Evolutionary conservation across 1,140 invertebrate genomes (phyloP), one percentile per base, ranked within the genome.

Genomic region (Cydia strobilella): DNA sequence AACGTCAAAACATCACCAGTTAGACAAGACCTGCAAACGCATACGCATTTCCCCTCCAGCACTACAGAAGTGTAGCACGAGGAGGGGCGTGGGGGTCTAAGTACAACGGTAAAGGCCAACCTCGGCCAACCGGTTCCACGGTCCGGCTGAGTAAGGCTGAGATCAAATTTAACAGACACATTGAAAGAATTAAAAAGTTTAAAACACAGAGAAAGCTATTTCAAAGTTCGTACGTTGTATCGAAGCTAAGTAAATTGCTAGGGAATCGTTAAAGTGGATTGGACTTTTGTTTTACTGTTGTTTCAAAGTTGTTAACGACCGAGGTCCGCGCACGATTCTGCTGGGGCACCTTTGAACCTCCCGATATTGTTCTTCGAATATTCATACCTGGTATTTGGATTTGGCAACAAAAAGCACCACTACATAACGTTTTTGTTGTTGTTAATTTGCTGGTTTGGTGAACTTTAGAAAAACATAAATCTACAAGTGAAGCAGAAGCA

Each of bases 61-160:
- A n/a, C n/a, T 42, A 63, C 23, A 7, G 23, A 25, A 42, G 39
- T 48, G 74, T 31, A 69, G 51, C 20, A 13, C 23, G 23, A 35
- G 35, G 15, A 69, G 65, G 75, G 71, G 18, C 3, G 18, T 31
- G 62, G 45, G n/a, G 81, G 73, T 76, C 82, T 72, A n/a, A 13
- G 39, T 79, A 76, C 12, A 75, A 27, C 83, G 80, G 85, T 75
- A 23, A 75, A 71, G 73, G 69, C 39, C 79, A 84, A 72, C 76
- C 79, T 80, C 80, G 77, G 42, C 79, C 83, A 81, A 88, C 85
- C 86, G 86, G 86, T 86, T 88, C 79, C 79, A 79, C 39, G 72
- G 78, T 76, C 82, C 79, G 82, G 77, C 78, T 59, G 73, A 76
- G 77, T 79, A 80, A 82, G 86, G 76, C 78, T 82, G 77, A 76